These are phyloP conservation scores for Vanessa cardui DNA, from an alignment of 2,888 invertebrate genomes.

Conservation along the genomic window DNA sequence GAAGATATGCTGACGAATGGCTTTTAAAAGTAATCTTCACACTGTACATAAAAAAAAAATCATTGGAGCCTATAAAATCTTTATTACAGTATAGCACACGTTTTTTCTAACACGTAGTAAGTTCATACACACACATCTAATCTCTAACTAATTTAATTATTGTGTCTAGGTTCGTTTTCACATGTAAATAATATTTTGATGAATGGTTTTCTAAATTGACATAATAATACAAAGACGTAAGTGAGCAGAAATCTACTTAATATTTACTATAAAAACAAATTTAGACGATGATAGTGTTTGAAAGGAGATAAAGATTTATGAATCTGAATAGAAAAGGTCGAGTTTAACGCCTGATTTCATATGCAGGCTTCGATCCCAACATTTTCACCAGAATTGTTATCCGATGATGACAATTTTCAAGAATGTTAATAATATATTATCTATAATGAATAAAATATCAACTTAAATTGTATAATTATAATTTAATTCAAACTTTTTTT, in stretches of 20 bases:
- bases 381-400: slow-evolving; percentile 19
- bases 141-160: no score
- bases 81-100: neutral
- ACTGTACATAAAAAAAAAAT: slow-evolving; percentile 5
- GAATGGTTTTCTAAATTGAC: no score
- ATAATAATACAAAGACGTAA: no score
- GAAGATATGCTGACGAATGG: slow-evolving; percentile 49
- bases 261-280: neutral
- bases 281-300: neutral
- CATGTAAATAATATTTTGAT: no score
- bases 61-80: neutral
- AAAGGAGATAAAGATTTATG: slow-evolving; percentile 26
- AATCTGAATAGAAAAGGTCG: slow-evolving; percentile 16
- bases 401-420: slow-evolving; percentile 15
- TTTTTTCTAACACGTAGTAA: no score
- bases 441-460: no score
- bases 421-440: neutral
- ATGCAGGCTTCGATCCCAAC: slow-evolving; percentile 28
- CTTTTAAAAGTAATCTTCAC: slow-evolving; percentile 28
- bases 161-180: no score
- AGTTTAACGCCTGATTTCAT: slow-evolving; percentile 24
- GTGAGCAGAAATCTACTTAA: no score
- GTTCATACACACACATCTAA: no score
- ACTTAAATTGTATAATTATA: no score
- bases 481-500: no score